phyloP scores from a whole-genome alignment of 2,888 invertebrate genomes.

The Meteorus colon region DNA sequence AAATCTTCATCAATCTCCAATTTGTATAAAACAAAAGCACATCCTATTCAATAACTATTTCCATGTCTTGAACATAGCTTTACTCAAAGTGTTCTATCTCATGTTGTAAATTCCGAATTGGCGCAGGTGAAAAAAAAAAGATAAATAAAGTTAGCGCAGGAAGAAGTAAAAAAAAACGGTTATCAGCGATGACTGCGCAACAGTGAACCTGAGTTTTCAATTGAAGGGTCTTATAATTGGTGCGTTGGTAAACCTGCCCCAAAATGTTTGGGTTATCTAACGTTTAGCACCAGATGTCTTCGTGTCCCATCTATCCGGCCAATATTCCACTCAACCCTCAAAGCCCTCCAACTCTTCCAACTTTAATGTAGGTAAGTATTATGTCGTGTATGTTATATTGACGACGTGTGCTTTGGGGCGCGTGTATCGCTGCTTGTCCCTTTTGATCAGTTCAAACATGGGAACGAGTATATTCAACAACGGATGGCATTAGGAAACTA shows the following conservation, averaged over 20 bases:
- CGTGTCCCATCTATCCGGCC: conserved; percentile 53
- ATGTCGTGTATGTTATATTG: conserved; percentile 24
- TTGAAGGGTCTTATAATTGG: conserved; percentile 57
- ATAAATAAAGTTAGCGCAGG: neutral
- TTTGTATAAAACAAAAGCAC: too few species aligned
- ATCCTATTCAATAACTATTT: too few species aligned
- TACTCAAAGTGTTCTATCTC: too few species aligned
- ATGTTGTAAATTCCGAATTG: neutral
- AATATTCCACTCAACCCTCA: conserved; percentile 54
- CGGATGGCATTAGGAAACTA: conserved; percentile 51
- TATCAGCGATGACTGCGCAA: conserved; percentile 42
- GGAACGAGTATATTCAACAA: conserved; percentile 41
- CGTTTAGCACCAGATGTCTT: conserved; percentile 67
- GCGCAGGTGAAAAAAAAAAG: neutral
- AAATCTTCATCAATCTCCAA: too few species aligned
- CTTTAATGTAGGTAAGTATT: conserved; percentile 2
- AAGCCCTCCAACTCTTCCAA: neutral
- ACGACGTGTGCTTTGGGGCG: neutral
- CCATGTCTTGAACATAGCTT: too few species aligned
- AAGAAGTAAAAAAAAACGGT: conserved; percentile 10
- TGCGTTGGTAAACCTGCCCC: conserved; percentile 66
- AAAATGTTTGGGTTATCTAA: conserved; percentile 65
- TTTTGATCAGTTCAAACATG: conserved; percentile 27
- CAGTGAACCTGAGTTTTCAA: conserved; percentile 35
- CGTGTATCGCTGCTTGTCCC: conserved; percentile 31